Conservation (phyloP, 2,113 vertebrate genomes). For the Helogale parvula region DNA sequence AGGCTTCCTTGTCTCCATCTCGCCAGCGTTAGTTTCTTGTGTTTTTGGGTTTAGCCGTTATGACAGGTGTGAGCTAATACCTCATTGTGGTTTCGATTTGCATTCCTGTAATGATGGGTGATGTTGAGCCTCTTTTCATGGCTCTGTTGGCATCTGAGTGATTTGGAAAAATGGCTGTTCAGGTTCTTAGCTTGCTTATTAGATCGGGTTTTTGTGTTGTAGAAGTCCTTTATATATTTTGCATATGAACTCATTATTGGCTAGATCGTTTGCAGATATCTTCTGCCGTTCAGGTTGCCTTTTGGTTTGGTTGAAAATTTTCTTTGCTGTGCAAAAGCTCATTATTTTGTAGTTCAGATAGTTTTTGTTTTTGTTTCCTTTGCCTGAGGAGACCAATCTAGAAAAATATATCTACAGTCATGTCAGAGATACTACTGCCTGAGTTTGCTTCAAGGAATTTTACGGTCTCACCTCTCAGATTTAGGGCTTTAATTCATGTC, state of each 20-base stretch:
- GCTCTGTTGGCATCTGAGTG: neutral
- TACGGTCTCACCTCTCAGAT: no score
- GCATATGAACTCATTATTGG: neutral
- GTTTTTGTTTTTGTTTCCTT: no score
- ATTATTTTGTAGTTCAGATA: no score
- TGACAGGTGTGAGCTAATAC: neutral
- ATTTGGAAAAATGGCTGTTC: neutral
- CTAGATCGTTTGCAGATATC: neutral
- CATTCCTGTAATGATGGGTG: neutral
- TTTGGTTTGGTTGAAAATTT: neutral
- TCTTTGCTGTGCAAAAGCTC: neutral
- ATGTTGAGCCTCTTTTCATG: neutral
- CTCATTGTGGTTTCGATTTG: neutral
- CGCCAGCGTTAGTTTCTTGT: neutral
- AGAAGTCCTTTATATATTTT: neutral
- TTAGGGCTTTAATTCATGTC: no score
- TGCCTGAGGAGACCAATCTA: no score
- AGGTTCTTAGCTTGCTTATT: neutral
- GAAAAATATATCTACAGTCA: no score
- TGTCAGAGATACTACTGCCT: no score
- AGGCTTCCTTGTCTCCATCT: neutral
- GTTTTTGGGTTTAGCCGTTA: neutral
- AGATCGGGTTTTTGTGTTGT: neutral
- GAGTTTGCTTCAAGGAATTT: no score
- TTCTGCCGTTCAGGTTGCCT: neutral